Percentiles rank a stretch among this genome's conserved stretches.
Conservation (phyloP, 2,888 invertebrate genomes). For the Xanthia icteritia region DNA sequence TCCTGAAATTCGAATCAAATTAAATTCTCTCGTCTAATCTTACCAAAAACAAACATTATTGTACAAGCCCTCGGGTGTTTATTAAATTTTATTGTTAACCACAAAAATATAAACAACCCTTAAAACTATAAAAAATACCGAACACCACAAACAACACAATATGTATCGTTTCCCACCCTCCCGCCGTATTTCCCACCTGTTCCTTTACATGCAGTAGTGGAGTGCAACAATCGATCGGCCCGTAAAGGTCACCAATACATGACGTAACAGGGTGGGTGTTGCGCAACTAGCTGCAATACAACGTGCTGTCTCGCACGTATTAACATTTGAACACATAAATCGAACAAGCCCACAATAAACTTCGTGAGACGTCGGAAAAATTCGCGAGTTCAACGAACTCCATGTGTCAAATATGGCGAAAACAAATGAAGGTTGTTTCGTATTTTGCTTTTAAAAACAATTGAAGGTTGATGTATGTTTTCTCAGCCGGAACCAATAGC, state of each 20-base stretch:
- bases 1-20: background rate
- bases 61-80: background rate
- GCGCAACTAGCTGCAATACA: slow-evolving; percentile 83
- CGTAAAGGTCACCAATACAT: slow-evolving; percentile 86
- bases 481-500: slow-evolving; percentile 44
- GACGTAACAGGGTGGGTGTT: slow-evolving; percentile 85
- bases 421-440: slow-evolving; percentile 17
- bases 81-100: background rate
- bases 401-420: slow-evolving; percentile 31
- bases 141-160: slow-evolving; percentile 17
- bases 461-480: slow-evolving; percentile 47
- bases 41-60: background rate
- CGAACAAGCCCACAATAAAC: slow-evolving; percentile 41
- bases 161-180: slow-evolving; percentile 7
- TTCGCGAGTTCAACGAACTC: slow-evolving; percentile 55
- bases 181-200: slow-evolving; percentile 47
- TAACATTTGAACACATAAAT: slow-evolving; percentile 33
- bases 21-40: background rate
- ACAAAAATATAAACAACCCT: background rate
- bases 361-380: slow-evolving; percentile 31
- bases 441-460: slow-evolving; percentile 12
- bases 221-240: slow-evolving; percentile 82
- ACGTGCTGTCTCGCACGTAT: slow-evolving; percentile 50
- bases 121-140: background rate
- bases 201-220: slow-evolving; percentile 55